A percentile compares a stretch with the other conserved stretches of the same genome.
These are phyloP conservation scores for Malurus melanocephalus DNA, from an alignment of 2,113 vertebrate genomes.

Conservation along the genomic window DNA sequence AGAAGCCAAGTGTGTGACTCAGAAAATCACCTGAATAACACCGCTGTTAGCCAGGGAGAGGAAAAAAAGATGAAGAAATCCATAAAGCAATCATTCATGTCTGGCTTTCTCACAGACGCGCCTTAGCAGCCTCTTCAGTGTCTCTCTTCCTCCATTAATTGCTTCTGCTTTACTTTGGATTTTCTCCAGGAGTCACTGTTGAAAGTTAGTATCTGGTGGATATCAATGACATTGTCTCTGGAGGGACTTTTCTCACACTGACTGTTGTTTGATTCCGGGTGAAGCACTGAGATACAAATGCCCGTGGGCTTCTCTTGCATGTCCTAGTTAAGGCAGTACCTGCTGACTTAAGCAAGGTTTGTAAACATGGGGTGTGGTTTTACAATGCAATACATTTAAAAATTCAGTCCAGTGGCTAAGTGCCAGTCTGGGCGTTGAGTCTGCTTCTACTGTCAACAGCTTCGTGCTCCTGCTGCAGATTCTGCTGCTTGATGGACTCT, in stretches of 20 bases:
- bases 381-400: not conserved
- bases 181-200: not conserved
- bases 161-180: not conserved
- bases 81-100: not conserved
- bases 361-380: not conserved
- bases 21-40: not conserved
- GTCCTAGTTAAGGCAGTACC: not conserved
- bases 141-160: not conserved
- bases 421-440: not conserved
- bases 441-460: not conserved
- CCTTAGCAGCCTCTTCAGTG: not conserved
- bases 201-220: not conserved
- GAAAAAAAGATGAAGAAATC: conserved; percentile 3
- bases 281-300: not conserved
- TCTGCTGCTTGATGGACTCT: not conserved
- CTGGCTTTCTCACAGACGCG: not conserved
- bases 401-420: not conserved
- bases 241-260: not conserved
- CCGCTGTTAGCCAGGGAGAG: not conserved
- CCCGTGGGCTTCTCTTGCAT: not conserved
- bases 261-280: not conserved
- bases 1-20: not conserved
- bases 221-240: not conserved
- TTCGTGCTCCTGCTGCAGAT: not conserved
- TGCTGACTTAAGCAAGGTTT: not conserved